Percentiles rank a stretch among this genome's conserved stretches.
Evolutionary conservation across 2,113 vertebrate species (phyloP).

Genomic region (Lophius piscatorius): DNA sequence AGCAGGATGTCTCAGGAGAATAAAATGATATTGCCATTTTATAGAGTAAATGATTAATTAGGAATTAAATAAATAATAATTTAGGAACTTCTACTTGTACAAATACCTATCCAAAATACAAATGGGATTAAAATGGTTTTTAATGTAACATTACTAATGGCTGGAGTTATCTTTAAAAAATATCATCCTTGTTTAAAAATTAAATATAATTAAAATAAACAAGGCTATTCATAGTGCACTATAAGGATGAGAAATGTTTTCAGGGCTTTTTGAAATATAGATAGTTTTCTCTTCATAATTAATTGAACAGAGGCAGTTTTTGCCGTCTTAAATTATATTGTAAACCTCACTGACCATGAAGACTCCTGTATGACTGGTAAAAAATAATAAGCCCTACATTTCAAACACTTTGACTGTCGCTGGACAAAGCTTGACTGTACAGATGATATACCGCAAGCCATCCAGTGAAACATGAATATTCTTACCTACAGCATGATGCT

Average conservation of each 20-base stretch:
- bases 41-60: neutral
- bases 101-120: no score
- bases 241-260: no score
- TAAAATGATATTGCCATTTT: no score
- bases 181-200: no score
- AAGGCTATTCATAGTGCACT: no score
- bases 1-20: no score
- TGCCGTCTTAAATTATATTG: no score
- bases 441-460: slow-evolving; percentile 60
- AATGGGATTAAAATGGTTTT: neutral
- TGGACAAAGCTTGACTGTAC: slow-evolving; percentile 22
- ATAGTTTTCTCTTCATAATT: no score
- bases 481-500: slow-evolving; percentile 59
- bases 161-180: neutral
- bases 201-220: no score
- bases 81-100: no score
- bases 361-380: slow-evolving; percentile 9
- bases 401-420: slow-evolving; percentile 38
- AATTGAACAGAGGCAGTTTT: no score
- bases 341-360: neutral
- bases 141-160: neutral
- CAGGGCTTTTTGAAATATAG: no score
- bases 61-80: neutral
- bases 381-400: slow-evolving; percentile 21
- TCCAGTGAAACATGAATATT: slow-evolving; percentile 62